Percentiles rank a stretch among this genome's conserved stretches.
phyloP scores from a whole-genome alignment of 2,797 vertebrate species.

The Psittacula echo region DNA sequence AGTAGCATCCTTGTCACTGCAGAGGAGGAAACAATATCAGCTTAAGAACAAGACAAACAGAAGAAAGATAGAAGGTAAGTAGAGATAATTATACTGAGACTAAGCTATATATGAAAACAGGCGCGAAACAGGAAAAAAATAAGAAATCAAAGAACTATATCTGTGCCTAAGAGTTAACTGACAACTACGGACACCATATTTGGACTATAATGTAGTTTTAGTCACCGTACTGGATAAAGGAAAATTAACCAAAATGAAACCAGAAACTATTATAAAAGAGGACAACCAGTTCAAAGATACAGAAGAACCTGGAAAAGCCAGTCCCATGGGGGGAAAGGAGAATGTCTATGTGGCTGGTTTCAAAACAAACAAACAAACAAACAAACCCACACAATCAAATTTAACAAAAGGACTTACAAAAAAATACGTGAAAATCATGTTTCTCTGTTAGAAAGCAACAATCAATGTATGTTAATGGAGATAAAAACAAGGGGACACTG shows the following conservation, averaged over 20 bases:
- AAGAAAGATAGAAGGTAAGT: background rate
- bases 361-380: background rate
- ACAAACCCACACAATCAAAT: background rate
- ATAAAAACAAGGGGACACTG: background rate
- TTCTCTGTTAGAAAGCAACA: background rate
- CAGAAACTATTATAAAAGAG: background rate
- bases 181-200: background rate
- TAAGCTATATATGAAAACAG: background rate
- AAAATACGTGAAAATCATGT: background rate
- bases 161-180: background rate
- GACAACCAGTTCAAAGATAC: background rate
- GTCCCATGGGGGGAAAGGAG: fast-evolving
- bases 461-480: background rate
- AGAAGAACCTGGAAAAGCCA: background rate
- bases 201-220: background rate
- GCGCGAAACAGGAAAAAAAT: background rate
- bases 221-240: background rate
- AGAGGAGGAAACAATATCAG: background rate
- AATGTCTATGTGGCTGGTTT: background rate
- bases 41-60: background rate
- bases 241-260: background rate
- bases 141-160: background rate
- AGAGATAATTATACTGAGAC: background rate
- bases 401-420: background rate
- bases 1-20: background rate